A percentile compares a stretch with the other conserved stretches of the same genome.
phyloP scores from a whole-genome alignment of 2,113 vertebrate species.

The Sciurus niger region DNA sequence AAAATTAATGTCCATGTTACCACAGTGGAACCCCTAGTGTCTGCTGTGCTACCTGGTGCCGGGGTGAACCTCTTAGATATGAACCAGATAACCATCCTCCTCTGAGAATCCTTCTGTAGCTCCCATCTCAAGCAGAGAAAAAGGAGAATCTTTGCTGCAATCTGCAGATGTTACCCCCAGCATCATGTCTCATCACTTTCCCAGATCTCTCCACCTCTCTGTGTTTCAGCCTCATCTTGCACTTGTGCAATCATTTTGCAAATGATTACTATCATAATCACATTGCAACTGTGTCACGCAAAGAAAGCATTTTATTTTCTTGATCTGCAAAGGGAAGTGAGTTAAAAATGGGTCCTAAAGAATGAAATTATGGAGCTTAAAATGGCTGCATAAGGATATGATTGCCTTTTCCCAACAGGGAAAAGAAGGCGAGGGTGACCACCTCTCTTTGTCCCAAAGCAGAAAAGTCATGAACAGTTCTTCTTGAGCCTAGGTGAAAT shows the following conservation, averaged over 20 bases:
- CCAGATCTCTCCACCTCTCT: neutral
- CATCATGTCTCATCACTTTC: accelerated
- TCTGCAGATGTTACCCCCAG: neutral
- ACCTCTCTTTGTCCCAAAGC: neutral
- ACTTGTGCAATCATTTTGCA: conserved; percentile 35
- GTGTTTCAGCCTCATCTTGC: neutral
- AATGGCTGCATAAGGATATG: conserved; percentile 34
- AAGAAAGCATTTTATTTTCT: conserved; percentile 71
- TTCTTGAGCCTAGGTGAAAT: neutral
- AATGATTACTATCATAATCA: conserved; percentile 62
- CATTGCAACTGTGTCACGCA: neutral
- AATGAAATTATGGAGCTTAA: neutral
- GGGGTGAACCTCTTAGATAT: neutral
- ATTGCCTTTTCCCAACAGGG: neutral
- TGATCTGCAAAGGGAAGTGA: conserved; percentile 65
- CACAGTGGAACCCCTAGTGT: accelerated
- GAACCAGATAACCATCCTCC: neutral
- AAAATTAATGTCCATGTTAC: neutral
- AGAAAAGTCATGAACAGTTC: neutral
- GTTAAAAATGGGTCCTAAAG: conserved; percentile 70
- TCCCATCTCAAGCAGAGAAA: neutral
- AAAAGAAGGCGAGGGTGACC: neutral
- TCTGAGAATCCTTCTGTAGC: neutral
- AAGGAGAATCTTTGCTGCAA: neutral
- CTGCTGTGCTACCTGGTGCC: neutral